These are phyloP conservation scores for Clavelina lepadiformis DNA, from an alignment of 23 tunicate genomes.

Conservation along the genomic window DNA sequence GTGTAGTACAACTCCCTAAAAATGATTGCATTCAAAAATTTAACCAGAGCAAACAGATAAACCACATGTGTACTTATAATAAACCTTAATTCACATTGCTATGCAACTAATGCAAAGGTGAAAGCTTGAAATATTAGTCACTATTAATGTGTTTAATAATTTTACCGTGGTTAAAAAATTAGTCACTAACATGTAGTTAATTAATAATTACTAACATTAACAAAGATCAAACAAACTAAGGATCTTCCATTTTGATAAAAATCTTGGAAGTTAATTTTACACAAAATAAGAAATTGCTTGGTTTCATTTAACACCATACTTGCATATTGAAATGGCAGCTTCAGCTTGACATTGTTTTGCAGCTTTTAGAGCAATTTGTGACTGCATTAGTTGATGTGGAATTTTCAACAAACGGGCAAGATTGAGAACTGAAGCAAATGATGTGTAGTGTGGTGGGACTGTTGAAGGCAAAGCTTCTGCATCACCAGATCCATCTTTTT, in stretches of 20 bases:
- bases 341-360: slow-evolving; percentile 34
- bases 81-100: too few species aligned
- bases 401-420: slow-evolving; percentile 41
- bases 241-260: too few species aligned
- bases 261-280: too few species aligned
- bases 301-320: too few species aligned
- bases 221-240: too few species aligned
- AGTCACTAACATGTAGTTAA: too few species aligned
- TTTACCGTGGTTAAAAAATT: neutral
- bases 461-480: neutral
- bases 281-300: too few species aligned
- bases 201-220: too few species aligned
- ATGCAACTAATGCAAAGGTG: too few species aligned
- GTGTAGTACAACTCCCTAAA: slow-evolving; percentile 4
- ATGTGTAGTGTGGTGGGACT: neutral
- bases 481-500: neutral
- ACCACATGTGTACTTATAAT: too few species aligned
- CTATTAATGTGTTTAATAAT: neutral
- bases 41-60: too few species aligned
- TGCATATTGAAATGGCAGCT: slow-evolving; percentile 41
- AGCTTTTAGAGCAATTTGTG: slow-evolving; percentile 37
- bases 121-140: neutral
- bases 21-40: neutral
- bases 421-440: slow-evolving; percentile 29
- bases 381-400: slow-evolving; percentile 27